These are phyloP conservation scores for Agriotes lineatus DNA, from an alignment of 2,888 invertebrate species.

Conservation along the genomic window DNA sequence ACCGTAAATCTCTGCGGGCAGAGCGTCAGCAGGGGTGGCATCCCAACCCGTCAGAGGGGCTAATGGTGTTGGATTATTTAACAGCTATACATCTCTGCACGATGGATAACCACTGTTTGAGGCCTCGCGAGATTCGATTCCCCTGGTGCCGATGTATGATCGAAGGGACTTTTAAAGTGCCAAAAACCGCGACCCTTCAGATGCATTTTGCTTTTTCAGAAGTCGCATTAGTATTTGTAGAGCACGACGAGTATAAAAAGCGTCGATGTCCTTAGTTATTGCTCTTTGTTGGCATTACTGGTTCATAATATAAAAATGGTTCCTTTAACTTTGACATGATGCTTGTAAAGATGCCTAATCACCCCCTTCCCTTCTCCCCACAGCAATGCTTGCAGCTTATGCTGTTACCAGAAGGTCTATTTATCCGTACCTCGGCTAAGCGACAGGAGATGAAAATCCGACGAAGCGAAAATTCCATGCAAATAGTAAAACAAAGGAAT, in stretches of 20 bases:
- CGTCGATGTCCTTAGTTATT: too few species aligned
- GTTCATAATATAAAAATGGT: too few species aligned
- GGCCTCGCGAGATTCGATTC: constrained; percentile 54
- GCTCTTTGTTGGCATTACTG: too few species aligned
- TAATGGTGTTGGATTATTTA: constrained; percentile 67
- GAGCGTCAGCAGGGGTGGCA: constrained; percentile 52
- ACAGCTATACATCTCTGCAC: constrained; percentile 62
- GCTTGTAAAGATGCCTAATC: too few species aligned
- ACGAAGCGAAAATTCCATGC: not conserved
- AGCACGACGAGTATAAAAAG: too few species aligned
- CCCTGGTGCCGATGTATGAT: constrained; percentile 37
- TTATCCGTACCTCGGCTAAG: not conserved
- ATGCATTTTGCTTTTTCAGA: too few species aligned
- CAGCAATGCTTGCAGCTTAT: too few species aligned
- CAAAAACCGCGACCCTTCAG: constrained; percentile 18
- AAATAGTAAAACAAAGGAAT: constrained; percentile 17
- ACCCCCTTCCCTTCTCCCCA: too few species aligned
- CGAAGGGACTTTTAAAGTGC: constrained; percentile 33
- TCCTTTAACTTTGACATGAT: too few species aligned
- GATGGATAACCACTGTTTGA: constrained; percentile 66
- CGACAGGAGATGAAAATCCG: too few species aligned
- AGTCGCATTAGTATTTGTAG: too few species aligned
- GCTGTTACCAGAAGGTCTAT: too few species aligned
- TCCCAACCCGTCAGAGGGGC: constrained; percentile 52
- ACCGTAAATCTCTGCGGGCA: constrained; percentile 59